These are phyloP conservation scores for Coenonympha arcania DNA, from an alignment of 2,888 invertebrate species.

Conservation along the genomic window DNA sequence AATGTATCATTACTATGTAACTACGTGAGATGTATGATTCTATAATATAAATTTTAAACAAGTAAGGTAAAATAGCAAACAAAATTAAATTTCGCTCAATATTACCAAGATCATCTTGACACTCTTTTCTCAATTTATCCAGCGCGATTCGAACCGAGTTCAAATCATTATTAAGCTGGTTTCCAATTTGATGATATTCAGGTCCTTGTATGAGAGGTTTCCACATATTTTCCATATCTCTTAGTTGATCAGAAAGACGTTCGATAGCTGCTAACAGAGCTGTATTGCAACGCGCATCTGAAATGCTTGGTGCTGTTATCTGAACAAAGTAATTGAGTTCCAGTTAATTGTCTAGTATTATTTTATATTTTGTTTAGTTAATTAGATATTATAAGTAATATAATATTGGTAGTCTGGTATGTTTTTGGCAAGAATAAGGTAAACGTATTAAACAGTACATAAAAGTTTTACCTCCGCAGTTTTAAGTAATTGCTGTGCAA, in stretches of 20 bases:
- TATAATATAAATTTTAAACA: no score
- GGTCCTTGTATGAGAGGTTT: slow-evolving; percentile 10
- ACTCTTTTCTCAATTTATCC: slow-evolving; percentile 14
- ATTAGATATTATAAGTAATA: not conserved
- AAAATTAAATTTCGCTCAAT: not conserved
- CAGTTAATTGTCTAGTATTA: no score
- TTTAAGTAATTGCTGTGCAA: slow-evolving; percentile 31
- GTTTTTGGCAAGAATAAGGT: no score
- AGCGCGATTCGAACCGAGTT: slow-evolving; percentile 11
- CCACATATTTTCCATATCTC: slow-evolving; percentile 11
- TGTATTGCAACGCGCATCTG: slow-evolving; percentile 48
- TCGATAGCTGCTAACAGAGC: slow-evolving; percentile 43
- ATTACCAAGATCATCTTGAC: slow-evolving; percentile 13
- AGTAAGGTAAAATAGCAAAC: no score
- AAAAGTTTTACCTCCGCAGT: slow-evolving; percentile 33
- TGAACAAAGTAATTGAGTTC: slow-evolving; percentile 19
- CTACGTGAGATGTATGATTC: no score
- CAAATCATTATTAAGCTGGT: slow-evolving; percentile 12
- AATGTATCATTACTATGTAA: no score
- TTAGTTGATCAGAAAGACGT: slow-evolving; percentile 1
- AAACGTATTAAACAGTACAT: not conserved
- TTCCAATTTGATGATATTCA: not conserved
- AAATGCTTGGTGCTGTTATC: slow-evolving; percentile 47
- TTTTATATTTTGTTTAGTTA: not conserved
- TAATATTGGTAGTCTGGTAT: no score